phyloP scores from a whole-genome alignment of 2,888 invertebrate species.

The Ligdia adustata region DNA sequence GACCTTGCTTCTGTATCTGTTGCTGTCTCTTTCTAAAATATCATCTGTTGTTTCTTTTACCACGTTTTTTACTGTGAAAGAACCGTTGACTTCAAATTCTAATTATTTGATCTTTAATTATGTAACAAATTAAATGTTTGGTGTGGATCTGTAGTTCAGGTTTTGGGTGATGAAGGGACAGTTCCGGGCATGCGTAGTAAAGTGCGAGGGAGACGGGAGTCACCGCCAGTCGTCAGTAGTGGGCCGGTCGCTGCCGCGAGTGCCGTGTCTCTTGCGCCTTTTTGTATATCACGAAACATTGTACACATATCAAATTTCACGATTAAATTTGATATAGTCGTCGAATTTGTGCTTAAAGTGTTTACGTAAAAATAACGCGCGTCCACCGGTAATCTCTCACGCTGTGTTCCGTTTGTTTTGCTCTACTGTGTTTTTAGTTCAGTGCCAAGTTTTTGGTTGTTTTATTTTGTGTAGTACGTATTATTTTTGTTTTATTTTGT shows the following conservation, averaged over 20 bases:
- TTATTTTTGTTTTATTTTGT: slow-evolving; percentile 43
- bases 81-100: slow-evolving; percentile 1
- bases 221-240: slow-evolving; percentile 65
- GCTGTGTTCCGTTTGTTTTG: slow-evolving; percentile 59
- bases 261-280: slow-evolving; percentile 50
- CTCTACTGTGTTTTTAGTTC: slow-evolving; percentile 70
- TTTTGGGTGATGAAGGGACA: slow-evolving; percentile 65
- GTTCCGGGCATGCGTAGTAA: slow-evolving; percentile 79
- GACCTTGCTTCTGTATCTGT: slow-evolving; percentile 59
- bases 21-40: slow-evolving; percentile 50
- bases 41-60: slow-evolving; percentile 17
- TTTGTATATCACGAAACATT: slow-evolving; percentile 47
- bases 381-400: slow-evolving; percentile 61
- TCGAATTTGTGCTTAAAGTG: slow-evolving; percentile 72
- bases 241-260: slow-evolving; percentile 66
- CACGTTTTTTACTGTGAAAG: background rate
- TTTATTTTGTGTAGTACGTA: slow-evolving; percentile 66
- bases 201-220: slow-evolving; percentile 67
- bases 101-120: slow-evolving; percentile 1
- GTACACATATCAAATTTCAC: slow-evolving; percentile 82
- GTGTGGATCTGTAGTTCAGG: slow-evolving; percentile 47
- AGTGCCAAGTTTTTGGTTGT: slow-evolving; percentile 65
- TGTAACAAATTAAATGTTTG: slow-evolving; percentile 33
- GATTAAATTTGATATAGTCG: slow-evolving; percentile 81
- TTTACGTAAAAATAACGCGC: slow-evolving; percentile 57